Percentiles rank a stretch among this genome's conserved stretches.
These are phyloP conservation scores for Antigone vipio DNA, from an alignment of 2,113 vertebrate genomes.

Conservation along the genomic window DNA sequence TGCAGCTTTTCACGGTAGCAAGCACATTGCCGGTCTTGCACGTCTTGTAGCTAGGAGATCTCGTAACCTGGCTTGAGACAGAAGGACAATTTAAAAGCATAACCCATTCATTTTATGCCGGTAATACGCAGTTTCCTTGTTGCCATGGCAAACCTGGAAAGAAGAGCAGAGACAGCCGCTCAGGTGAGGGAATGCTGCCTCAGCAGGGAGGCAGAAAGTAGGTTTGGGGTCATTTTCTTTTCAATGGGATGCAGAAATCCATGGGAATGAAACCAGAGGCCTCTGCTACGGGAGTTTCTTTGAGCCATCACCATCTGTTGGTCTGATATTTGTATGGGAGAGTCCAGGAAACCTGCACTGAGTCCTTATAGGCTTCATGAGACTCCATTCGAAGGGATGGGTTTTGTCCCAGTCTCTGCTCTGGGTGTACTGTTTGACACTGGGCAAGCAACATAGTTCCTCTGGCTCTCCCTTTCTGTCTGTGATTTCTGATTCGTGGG, in stretches of 20 bases:
- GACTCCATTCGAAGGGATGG: neutral
- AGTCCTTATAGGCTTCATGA: neutral
- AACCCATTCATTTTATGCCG: neutral
- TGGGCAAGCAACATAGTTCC: accelerated
- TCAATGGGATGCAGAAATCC: neutral
- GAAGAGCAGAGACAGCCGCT: neutral
- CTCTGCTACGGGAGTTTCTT: neutral
- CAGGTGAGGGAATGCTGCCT: neutral
- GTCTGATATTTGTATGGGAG: neutral
- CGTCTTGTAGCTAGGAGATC: neutral
- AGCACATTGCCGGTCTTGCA: accelerated
- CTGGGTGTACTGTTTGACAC: neutral
- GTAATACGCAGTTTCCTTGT: neutral
- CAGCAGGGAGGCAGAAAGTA: accelerated
- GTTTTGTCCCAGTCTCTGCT: neutral
- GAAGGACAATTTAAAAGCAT: neutral
- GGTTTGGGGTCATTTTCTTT: neutral
- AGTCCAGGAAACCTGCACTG: neutral
- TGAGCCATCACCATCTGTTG: neutral
- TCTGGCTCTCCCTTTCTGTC: neutral
- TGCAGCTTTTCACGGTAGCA: neutral
- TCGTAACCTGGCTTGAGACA: neutral
- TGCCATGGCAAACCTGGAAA: constrained; percentile 43
- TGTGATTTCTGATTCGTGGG: accelerated
- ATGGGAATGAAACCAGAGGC: neutral